Evolutionary conservation across 2,797 vertebrate species (phyloP).

Genomic region (Zenarchopterus dispar): DNA sequence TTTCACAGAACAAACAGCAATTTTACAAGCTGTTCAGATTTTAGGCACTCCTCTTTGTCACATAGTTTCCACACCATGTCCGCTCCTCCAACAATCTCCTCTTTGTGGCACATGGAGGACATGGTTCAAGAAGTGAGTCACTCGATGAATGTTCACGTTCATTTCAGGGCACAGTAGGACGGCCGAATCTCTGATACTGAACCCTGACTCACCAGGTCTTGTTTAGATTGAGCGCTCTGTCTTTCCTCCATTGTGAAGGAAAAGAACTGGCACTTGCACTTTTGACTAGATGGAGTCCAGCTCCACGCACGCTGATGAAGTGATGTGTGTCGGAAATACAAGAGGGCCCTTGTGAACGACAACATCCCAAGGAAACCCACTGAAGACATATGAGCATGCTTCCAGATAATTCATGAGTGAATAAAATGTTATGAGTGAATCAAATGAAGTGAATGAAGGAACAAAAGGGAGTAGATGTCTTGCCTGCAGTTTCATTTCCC

Average conservation of each 20-base stretch:
- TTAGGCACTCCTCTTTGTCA: conserved; percentile 76
- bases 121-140: conserved; percentile 65
- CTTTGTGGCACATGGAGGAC: conserved; percentile 79
- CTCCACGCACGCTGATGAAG: conserved; percentile 37
- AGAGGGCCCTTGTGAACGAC: conserved; percentile 67
- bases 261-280: conserved; percentile 41
- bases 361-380: conserved; percentile 48
- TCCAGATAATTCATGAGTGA: conserved; percentile 64
- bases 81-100: conserved; percentile 80
- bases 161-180: conserved; percentile 80
- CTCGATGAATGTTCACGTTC: conserved; percentile 88
- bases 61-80: conserved; percentile 90
- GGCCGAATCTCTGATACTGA: conserved; percentile 77
- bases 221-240: conserved; percentile 47
- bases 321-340: conserved; percentile 57
- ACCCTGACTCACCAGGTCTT: conserved; percentile 82
- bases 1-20: conserved; percentile 77
- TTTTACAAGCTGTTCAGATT: conserved; percentile 69
- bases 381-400: conserved; percentile 56
- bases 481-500: conserved; percentile 33
- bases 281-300: conserved; percentile 58
- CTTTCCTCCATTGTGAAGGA: conserved; percentile 50
- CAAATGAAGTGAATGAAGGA: conserved; percentile 76
- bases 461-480: conserved; percentile 74
- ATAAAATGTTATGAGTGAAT: conserved; percentile 73